These are phyloP conservation scores for Palaemon carinicauda DNA, from an alignment of 1,140 invertebrate genomes.

Conservation along the genomic window DNA sequence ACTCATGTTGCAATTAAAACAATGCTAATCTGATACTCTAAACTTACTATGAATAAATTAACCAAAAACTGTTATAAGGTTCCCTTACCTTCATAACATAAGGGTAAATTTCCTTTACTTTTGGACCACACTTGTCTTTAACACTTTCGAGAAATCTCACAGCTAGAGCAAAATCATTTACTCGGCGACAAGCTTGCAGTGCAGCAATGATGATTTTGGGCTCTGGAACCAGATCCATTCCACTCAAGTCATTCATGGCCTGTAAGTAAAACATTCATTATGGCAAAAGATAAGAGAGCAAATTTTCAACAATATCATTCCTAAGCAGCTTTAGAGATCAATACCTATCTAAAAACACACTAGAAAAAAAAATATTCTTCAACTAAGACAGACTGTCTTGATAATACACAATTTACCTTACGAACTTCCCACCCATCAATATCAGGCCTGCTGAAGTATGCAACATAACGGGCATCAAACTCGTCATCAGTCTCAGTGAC, in stretches of 20 bases:
- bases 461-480: constrained; percentile 80
- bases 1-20: background rate
- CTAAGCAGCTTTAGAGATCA: no score
- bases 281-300: background rate
- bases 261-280: constrained; percentile 54
- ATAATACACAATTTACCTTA: constrained; percentile 69
- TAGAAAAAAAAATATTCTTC: no score
- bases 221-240: constrained; percentile 94
- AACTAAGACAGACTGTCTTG: no score
- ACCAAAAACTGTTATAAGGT: background rate
- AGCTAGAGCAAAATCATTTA: constrained; percentile 94
- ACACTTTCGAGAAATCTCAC: constrained; percentile 91
- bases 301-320: no score
- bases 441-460: constrained; percentile 86
- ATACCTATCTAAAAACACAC: no score
- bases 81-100: constrained; percentile 76
- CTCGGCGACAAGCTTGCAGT: constrained; percentile 88
- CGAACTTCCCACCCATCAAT: constrained; percentile 97
- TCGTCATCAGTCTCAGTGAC: constrained; percentile 71
- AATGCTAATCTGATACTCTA: background rate
- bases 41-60: background rate
- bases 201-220: constrained; percentile 91
- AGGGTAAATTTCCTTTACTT: constrained; percentile 84
- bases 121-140: constrained; percentile 87
- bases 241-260: constrained; percentile 73